phyloP scores from a whole-genome alignment of 2,113 vertebrate genomes.

The Sylvia atricapilla region DNA sequence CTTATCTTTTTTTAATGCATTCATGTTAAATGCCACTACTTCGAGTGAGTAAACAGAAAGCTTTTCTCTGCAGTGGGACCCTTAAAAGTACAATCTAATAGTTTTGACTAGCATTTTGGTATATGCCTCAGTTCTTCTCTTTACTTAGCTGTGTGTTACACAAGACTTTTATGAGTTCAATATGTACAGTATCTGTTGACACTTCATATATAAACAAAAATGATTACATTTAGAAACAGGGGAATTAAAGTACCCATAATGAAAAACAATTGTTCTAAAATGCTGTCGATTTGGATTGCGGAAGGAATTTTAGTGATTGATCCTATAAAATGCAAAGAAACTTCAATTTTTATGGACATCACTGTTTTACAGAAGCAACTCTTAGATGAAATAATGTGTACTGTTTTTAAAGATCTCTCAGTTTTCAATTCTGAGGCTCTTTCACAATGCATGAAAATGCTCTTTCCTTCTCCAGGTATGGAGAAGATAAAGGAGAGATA shows the following conservation, averaged over 20 bases:
- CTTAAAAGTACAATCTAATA: conserved; percentile 3
- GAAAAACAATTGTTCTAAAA: conserved; percentile 57
- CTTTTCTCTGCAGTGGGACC: background rate
- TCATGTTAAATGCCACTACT: background rate
- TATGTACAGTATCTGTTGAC: conserved; percentile 59
- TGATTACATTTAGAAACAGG: conserved; percentile 37
- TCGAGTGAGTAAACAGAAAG: background rate
- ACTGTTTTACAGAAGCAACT: background rate
- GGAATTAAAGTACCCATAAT: conserved; percentile 46
- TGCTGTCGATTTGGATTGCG: conserved; percentile 7
- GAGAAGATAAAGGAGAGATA: background rate
- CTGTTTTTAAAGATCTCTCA: background rate
- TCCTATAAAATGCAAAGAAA: background rate
- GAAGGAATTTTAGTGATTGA: conserved; percentile 16
- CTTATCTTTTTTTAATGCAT: conserved; percentile 9
- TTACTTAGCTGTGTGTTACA: conserved; percentile 24
- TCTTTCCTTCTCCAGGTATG: background rate
- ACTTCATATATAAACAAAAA: conserved; percentile 61
- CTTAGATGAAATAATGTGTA: background rate
- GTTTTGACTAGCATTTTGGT: conserved; percentile 26
- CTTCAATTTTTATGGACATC: background rate
- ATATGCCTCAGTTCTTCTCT: background rate
- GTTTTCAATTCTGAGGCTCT: background rate
- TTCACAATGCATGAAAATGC: background rate
- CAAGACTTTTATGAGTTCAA: conserved; percentile 55